Evolutionary conservation across 2,888 invertebrate species (phyloP), one percentile per base, ranked within the genome.

Genomic region (Tenthredo mesomela): DNA sequence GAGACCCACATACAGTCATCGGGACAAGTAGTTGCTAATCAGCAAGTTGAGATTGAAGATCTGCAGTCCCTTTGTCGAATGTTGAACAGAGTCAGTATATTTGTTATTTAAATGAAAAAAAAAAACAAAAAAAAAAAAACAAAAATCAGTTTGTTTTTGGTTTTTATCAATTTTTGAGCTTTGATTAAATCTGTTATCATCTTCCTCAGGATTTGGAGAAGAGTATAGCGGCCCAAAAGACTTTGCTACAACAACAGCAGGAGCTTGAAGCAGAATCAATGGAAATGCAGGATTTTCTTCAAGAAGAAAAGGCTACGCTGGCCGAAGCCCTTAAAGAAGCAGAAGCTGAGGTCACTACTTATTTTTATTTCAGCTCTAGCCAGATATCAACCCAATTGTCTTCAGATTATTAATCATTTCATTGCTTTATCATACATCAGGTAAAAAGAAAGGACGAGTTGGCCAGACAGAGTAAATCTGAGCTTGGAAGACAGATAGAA

Each of bases 201-300:
- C 47, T 61, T 21, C 84, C 85, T 47, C 88, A 96, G 96, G 96
- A 97, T 91, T 93, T 96, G 90, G 96, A 97, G 84, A 95, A 95
- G 87, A 96, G 96, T 85, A 93, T 97, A 83, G 95, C 95, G 84
- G 94, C 95, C 0, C 96, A 96, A 87, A 96, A 96, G 84, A 93
- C 95, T 18, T 93, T 97, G 73, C 94, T 96, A 84, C 96, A 96
- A 87, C 96, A 97, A 87, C 96, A 97, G 87, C 95, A 96, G 86
- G 97, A 97, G 89, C 95, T 96, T 37, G 97, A 98, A 92, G 95
- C 95, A 29, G 98, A 98, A 92, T 96, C 97, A 43, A 94, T 95
- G 2, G 98, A 98, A 93, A 94, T 98, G 94, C 97, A 97, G 91
- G 98, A 98, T 91, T 98, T 98, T 92, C 94, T 98, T 87, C 97